phyloP scores from a whole-genome alignment of 1,140 invertebrate species.

The Geopemphigus sp. region DNA sequence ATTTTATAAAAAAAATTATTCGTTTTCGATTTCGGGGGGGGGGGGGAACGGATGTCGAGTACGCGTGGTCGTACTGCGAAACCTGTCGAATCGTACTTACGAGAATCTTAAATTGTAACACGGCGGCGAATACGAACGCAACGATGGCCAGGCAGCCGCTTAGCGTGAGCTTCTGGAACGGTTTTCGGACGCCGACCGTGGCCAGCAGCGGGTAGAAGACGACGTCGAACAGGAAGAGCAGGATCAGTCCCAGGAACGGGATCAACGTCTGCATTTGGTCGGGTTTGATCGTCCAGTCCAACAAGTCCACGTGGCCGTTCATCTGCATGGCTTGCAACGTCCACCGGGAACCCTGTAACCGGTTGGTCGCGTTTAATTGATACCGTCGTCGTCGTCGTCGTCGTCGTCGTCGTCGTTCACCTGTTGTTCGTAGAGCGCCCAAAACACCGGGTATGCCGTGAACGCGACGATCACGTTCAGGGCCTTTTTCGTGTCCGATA shows the following conservation, averaged over 20 bases:
- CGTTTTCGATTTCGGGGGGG: no score
- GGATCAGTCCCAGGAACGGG: conserved; percentile 71
- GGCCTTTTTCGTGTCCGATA: conserved; percentile 72
- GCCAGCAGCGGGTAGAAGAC: conserved; percentile 58
- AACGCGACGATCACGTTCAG: conserved; percentile 73
- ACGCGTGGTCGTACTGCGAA: no score
- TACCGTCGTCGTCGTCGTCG: no score
- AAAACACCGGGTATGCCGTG: conserved; percentile 81
- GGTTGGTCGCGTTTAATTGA: no score
- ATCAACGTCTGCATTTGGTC: conserved; percentile 81
- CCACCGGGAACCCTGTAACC: conserved; percentile 61
- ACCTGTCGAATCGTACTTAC: no score
- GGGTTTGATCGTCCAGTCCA: conserved; percentile 63
- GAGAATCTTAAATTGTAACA: conserved; percentile 62
- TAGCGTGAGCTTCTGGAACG: conserved; percentile 63
- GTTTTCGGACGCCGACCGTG: conserved; percentile 55
- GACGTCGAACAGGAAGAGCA: conserved; percentile 76
- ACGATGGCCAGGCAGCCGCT: conserved; percentile 67
- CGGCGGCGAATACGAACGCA: conserved; percentile 67
- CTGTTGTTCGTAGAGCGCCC: conserved; percentile 83
- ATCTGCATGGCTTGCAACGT: conserved; percentile 68
- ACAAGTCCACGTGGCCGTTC: conserved; percentile 62
- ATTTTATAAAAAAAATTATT: no score
- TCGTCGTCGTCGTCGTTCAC: conserved; percentile 54
- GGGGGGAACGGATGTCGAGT: no score